A percentile compares a stretch with the other conserved stretches of the same genome.
phyloP scores from a whole-genome alignment of 2,888 invertebrate genomes.

The Lasioglossum zephyrum region DNA sequence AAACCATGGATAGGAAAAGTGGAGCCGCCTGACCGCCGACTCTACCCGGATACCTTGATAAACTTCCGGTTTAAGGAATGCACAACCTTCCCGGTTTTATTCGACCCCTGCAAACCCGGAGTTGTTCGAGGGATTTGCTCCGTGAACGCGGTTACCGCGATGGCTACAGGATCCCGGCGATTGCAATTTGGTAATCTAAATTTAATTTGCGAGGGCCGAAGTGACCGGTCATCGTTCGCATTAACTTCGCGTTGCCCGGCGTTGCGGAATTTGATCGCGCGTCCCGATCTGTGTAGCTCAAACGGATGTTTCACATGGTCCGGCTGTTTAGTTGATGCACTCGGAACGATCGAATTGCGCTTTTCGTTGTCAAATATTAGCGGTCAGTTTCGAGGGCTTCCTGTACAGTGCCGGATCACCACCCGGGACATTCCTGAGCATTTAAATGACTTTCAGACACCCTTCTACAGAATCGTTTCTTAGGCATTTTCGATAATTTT shows the following conservation, averaged over 20 bases:
- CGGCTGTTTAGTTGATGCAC: neutral
- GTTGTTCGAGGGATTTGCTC: constrained; percentile 47
- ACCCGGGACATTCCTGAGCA: no score
- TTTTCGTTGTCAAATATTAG: neutral
- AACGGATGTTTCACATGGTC: neutral
- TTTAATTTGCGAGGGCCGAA: constrained; percentile 25
- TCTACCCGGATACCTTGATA: constrained; percentile 70
- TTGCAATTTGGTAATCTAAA: constrained; percentile 22
- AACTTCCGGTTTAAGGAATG: constrained; percentile 79
- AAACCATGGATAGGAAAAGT: constrained; percentile 10
- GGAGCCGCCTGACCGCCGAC: constrained; percentile 66
- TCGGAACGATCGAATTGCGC: neutral
- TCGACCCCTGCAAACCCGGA: constrained; percentile 37
- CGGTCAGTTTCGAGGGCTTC: neutral
- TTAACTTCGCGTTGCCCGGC: neutral
- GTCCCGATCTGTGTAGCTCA: neutral
- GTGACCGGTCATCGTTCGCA: neutral
- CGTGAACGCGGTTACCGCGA: neutral
- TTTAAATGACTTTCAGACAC: no score
- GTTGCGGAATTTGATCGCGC: neutral
- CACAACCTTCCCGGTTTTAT: constrained; percentile 57
- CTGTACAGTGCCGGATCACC: no score
- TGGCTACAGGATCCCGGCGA: neutral
- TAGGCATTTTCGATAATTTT: no score
- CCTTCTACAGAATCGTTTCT: no score